Evolutionary conservation across 2,113 vertebrate genomes (phyloP).

Genomic region (Speoplatyrhinus poulsoni): DNA sequence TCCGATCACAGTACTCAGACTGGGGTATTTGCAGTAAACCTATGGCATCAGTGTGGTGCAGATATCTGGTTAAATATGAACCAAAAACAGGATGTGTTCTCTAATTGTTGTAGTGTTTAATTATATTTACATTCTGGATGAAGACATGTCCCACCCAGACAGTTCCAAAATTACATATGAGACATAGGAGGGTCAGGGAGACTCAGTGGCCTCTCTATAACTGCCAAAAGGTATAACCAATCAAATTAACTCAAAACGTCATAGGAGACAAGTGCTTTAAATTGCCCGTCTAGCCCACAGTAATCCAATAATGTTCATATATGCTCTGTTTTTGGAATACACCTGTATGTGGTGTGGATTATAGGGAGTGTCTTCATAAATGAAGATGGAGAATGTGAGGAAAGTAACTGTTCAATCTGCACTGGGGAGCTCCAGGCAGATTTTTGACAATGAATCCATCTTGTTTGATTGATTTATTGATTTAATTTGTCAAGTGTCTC

Average conservation of each 20-base stretch:
- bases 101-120: too few relatives aligned
- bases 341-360: slow-evolving; percentile 24
- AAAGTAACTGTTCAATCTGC: slow-evolving; percentile 2
- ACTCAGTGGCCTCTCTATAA: too few relatives aligned
- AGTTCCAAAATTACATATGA: too few relatives aligned
- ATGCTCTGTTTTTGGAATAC: slow-evolving; percentile 20
- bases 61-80: too few relatives aligned
- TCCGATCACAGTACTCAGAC: slow-evolving; percentile 23
- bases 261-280: too few relatives aligned
- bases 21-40: neutral
- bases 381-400: slow-evolving; percentile 1
- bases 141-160: too few relatives aligned
- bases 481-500: slow-evolving; percentile 51
- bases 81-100: too few relatives aligned
- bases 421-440: slow-evolving; percentile 7
- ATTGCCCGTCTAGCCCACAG: neutral
- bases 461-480: slow-evolving; percentile 52
- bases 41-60: too few relatives aligned
- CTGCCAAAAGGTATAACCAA: too few relatives aligned
- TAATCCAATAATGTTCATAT: slow-evolving; percentile 1
- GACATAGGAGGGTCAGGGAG: too few relatives aligned
- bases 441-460: slow-evolving; percentile 36
- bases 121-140: too few relatives aligned
- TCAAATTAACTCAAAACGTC: neutral
- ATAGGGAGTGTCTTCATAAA: slow-evolving; percentile 9